These are phyloP conservation scores for Phorcus lineatus DNA, from an alignment of 2,888 invertebrate genomes.

Conservation along the genomic window DNA sequence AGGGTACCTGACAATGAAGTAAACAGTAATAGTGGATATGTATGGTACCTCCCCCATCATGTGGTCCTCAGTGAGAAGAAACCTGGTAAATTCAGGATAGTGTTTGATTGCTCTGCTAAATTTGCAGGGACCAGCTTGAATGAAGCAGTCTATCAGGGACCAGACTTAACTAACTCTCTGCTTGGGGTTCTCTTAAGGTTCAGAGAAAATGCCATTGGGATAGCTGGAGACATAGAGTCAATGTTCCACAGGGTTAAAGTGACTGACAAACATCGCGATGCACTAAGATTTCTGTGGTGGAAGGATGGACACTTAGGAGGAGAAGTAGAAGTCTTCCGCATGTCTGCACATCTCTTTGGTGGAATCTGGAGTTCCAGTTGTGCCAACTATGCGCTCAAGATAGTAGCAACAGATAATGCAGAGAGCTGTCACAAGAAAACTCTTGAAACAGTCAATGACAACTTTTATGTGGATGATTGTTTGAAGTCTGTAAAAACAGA, in stretches of 20 bases:
- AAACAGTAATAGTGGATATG: not conserved
- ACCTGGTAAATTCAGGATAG: no score
- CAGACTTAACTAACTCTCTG: conserved; percentile 34
- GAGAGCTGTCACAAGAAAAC: not conserved
- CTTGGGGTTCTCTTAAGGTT: conserved; percentile 38
- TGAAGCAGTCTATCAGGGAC: conserved; percentile 33
- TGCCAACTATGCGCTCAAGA: conserved; percentile 20
- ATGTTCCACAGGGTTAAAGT: conserved; percentile 42
- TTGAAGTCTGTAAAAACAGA: conserved; percentile 20
- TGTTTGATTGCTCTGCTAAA: conserved; percentile 41
- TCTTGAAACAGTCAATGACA: conserved; percentile 14
- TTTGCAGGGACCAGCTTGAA: conserved; percentile 33
- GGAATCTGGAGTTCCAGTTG: no score
- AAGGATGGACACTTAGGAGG: not conserved
- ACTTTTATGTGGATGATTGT: conserved; percentile 37
- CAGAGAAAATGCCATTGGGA: conserved; percentile 30
- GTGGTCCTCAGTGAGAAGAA: not conserved
- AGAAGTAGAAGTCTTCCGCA: conserved; percentile 6
- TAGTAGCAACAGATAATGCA: not conserved
- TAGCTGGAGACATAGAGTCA: conserved; percentile 37
- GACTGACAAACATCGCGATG: conserved; percentile 26
- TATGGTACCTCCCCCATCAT: conserved; percentile 30
- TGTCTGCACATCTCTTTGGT: conserved; percentile 24
- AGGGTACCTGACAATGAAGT: not conserved
- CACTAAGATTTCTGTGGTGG: conserved; percentile 35